These are phyloP conservation scores for Teleiodes luculella DNA, from an alignment of 2,888 invertebrate genomes.

Conservation along the genomic window DNA sequence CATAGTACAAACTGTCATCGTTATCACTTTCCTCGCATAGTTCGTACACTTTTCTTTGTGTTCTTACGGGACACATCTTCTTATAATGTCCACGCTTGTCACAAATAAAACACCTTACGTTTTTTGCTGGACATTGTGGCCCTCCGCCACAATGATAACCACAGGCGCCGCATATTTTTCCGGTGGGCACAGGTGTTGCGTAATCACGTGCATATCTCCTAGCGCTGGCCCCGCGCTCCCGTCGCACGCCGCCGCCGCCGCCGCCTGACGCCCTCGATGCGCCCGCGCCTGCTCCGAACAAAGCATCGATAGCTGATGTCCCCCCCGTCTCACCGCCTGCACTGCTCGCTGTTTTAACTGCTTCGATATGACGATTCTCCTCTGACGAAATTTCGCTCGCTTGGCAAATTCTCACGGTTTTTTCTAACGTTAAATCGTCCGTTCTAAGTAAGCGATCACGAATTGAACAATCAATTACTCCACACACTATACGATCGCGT, in stretches of 20 bases:
- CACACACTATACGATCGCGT: slow-evolving; percentile 19
- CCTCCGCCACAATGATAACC: not conserved
- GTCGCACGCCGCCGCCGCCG: too few species aligned
- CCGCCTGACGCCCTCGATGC: slow-evolving; percentile 1
- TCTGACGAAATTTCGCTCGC: slow-evolving; percentile 18
- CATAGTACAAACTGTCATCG: not conserved
- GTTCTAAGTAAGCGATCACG: slow-evolving; percentile 7
- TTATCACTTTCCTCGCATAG: not conserved
- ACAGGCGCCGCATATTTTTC: not conserved
- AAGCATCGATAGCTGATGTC: slow-evolving; percentile 1
- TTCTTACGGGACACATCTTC: slow-evolving; percentile 1
- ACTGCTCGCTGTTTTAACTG: too few species aligned
- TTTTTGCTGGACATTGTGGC: not conserved
- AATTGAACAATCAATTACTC: not conserved
- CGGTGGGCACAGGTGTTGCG: too few species aligned
- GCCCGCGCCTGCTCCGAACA: not conserved
- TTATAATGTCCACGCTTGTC: slow-evolving; percentile 1
- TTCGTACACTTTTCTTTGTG: not conserved
- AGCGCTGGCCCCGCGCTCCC: not conserved
- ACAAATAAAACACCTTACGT: not conserved
- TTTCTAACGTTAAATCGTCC: slow-evolving; percentile 17
- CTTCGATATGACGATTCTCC: slow-evolving; percentile 4
- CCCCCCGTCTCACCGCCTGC: not conserved
- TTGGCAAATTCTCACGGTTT: slow-evolving; percentile 20
- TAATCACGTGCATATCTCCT: not conserved